Conservation (phyloP, 2,888 invertebrate genomes). For the Petrolisthes manimaculis region DNA sequence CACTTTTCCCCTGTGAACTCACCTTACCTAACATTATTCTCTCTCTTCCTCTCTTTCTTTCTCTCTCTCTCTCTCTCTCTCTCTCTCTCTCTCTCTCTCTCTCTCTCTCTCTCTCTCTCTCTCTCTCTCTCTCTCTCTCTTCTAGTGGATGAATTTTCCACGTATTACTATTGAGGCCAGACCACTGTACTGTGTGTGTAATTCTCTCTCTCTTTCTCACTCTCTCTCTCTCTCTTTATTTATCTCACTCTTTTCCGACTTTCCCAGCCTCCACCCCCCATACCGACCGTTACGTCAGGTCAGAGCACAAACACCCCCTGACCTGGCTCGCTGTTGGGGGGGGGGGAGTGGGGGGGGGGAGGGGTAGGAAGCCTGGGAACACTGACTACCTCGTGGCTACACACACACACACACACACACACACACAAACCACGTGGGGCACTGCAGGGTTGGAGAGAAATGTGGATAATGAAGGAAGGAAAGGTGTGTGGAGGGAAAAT, state of each 20-base stretch:
- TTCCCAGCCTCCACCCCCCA: background rate
- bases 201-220: background rate
- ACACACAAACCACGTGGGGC: too few relatives aligned
- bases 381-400: too few relatives aligned
- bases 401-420: too few relatives aligned
- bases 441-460: too few relatives aligned
- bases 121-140: background rate
- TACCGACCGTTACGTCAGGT: background rate
- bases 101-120: background rate
- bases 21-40: background rate
- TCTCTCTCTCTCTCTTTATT: background rate
- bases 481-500: too few relatives aligned
- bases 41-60: background rate
- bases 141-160: background rate
- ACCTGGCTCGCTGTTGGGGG: too few relatives aligned
- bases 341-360: too few relatives aligned
- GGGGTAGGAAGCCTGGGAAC: too few relatives aligned
- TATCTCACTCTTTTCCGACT: background rate
- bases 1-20: background rate
- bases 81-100: background rate
- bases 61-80: background rate
- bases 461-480: too few relatives aligned
- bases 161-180: background rate
- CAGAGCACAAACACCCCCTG: slow-evolving; percentile 3
- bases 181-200: too few relatives aligned